Base-by-base conservation (phyloP, 2,113 vertebrate species). In the Anarrhichthys ocellatus region DNA sequence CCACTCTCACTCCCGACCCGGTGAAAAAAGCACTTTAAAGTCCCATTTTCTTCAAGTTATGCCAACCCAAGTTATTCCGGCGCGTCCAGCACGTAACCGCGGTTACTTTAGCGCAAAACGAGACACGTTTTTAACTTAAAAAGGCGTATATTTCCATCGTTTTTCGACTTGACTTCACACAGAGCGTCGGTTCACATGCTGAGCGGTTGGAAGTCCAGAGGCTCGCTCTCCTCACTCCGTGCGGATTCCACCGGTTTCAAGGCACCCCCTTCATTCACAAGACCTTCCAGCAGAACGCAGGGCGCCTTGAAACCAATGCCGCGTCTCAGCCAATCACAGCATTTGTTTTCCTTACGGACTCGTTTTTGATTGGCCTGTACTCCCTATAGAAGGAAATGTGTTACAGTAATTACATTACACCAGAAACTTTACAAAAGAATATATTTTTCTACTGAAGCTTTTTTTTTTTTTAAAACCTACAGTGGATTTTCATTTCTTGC, bases 331-430 rank as follows among this genome's bases (percentile, higher is more conserved):
- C 95, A 95, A 95, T 95, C 92, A n/a, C 13, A 9, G 79, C 65
- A 6, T 93, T 95, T 94, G 94, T 95, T 95, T 94, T 95, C 94
- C 90, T 94, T 92, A 64, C 68, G 88, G 81, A 80, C 76, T 90
- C 74, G 78, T 62, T 87, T 67, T 64, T 88, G 88, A 94, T 95
- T 95, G 90, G 90, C 70, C 59, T 81, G 52, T 82, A 68, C n/a
- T 80, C 82, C 58, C 72, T 48, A 78, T 67, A 62, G 80, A 76
- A 82, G 72, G 75, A 79, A 89, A 80, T 88, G 83, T 88, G 87
- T 76, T 89, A 80, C 80, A 78, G 72, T 90, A 86, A 87, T 90
- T 89, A 82, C 81, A 87, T 89, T 92, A 88, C 75, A 85, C 73
- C 40, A 61, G 61, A 78, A 63, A 71, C 52, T 75, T 82, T 46